Evolutionary conservation across 2,888 invertebrate genomes (phyloP).

Genomic region (Cephus nigrinus): DNA sequence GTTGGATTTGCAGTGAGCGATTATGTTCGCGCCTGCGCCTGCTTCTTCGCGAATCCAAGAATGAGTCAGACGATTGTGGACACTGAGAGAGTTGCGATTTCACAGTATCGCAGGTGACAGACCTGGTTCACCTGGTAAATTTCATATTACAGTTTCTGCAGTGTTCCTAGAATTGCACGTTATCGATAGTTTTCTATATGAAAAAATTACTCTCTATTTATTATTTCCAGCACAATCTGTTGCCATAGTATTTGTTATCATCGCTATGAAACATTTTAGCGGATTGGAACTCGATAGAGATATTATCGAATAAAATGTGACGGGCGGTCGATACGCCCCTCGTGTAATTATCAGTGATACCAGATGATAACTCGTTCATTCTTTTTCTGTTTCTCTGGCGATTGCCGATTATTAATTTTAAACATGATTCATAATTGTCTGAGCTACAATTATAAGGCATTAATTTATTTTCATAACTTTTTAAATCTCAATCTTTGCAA

Average conservation of each 20-base stretch:
- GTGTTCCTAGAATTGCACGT: background rate
- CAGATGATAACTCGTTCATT: conserved; percentile 1
- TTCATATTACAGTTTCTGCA: background rate
- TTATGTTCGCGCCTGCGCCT: background rate
- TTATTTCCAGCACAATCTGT: background rate
- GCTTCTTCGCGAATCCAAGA: background rate
- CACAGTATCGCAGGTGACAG: background rate
- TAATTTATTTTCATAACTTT: background rate
- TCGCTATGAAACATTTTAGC: background rate
- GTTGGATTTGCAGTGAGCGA: background rate
- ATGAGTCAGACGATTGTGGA: background rate
- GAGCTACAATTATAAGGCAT: background rate
- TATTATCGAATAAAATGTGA: background rate
- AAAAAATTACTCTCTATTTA: background rate
- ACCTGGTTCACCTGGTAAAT: background rate
- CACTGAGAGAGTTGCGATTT: background rate
- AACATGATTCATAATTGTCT: background rate
- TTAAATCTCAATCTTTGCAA: background rate
- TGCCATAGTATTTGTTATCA: background rate
- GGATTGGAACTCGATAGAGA: background rate
- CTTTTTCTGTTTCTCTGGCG: background rate
- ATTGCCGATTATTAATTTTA: conserved; percentile 9
- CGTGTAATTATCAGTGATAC: conserved; percentile 22
- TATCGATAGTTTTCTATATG: background rate
- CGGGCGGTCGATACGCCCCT: conserved; percentile 19